Evolutionary conservation across 2,113 vertebrate genomes (phyloP), one percentile per base, ranked within the genome.

Genomic region (Zingel zingel): DNA sequence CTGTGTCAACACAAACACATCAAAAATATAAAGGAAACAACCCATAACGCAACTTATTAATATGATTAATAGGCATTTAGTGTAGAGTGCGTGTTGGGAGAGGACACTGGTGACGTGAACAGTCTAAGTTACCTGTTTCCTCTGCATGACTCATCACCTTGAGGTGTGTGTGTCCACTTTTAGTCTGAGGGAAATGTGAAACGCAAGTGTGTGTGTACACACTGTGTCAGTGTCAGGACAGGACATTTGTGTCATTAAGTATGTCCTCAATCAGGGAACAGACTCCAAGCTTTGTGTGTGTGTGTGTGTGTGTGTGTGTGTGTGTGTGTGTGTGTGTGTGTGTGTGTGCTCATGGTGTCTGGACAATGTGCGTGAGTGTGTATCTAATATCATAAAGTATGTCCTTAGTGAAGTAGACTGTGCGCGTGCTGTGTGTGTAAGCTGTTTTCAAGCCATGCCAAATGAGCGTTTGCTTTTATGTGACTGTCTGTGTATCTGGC

Each of bases 221-320:
- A 27, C 13, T 56, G 48, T 50, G 54, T 78, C 65, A 66, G 68
- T 58, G 65, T 67, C 63, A 65, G 65, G 62, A 79, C 76, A 88
- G 90, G 88, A 90, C 81, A 61, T 90, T 84, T 91, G 67, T 82
- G 82, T 88, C 88, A 86, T 91, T 90, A 92, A 88, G 64, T 56
- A n/a, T 82, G 89, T 90, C 91, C 89, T 91, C 58, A 80, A 33
- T 84, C 50, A 77, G 45, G 63, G 57, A 59, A 39, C 66, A 78
- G 70, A 73, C 69, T 81, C 70, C 68, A 51, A 77, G 48, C 18
- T 63, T 9, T 79, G 66, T 68, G 48, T 76, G 47, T 77, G 39
- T 64, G 4, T 69, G 33, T 33, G 53, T 45, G 56, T 48, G 47
- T 77, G 45, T 74, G 48, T 23, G 19, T 58, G 59, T 70, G 63